A percentile compares a stretch with the other conserved stretches of the same genome.
phyloP scores from a whole-genome alignment of 2,113 vertebrate species.

The Petroica traversi region DNA sequence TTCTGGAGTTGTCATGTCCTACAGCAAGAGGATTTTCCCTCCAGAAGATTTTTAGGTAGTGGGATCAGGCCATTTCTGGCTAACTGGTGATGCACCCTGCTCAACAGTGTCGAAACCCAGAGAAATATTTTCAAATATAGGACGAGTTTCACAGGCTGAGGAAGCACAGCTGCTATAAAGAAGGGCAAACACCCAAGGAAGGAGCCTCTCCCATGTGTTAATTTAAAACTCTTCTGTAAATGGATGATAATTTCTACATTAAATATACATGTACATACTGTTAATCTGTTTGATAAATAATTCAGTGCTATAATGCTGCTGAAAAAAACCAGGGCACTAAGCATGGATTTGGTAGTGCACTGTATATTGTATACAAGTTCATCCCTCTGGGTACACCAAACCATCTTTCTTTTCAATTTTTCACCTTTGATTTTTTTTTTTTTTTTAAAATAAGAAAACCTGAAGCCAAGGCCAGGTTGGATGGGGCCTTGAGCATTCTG shows the following conservation, averaged over 20 bases:
- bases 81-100: not conserved
- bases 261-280: constrained; percentile 50
- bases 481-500: not conserved
- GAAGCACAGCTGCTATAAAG: not conserved
- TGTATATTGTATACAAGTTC: not conserved
- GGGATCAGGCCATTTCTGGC: not conserved
- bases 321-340: not conserved
- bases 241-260: constrained; percentile 39
- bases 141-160: not conserved
- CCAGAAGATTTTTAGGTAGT: not conserved
- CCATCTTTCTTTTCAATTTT: not conserved
- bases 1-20: not conserved
- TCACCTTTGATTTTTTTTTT: not conserved
- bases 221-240: constrained; percentile 34
- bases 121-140: not conserved
- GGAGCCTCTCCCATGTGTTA: not conserved
- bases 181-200: not conserved
- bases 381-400: not conserved
- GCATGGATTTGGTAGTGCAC: not conserved
- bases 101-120: rapidly evolving
- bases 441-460: not conserved
- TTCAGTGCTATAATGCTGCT: constrained; percentile 34
- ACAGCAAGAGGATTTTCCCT: not conserved
- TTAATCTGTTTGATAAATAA: constrained; percentile 61
- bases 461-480: not conserved